Base-by-base conservation (phyloP, 2,113 vertebrate species). In the Crotalus helleri region DNA sequence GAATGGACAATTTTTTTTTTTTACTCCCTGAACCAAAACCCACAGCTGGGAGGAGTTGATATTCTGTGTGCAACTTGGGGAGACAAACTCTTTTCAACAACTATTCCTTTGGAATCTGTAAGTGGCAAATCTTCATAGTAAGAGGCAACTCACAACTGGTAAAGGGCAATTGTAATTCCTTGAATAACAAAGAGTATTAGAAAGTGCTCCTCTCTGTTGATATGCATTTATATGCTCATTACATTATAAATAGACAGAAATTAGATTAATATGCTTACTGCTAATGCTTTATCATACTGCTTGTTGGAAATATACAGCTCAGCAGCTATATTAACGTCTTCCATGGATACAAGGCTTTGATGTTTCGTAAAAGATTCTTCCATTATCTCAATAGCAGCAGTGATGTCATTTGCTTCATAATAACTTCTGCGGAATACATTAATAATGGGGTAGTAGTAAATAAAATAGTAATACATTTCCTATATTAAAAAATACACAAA, bases 311-410 rank as follows among this genome's bases (percentile, higher is more conserved):
- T 99, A 92, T 98, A 98, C 0, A 99, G 98, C 69, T 99, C 99
- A 2, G 99, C 98, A 4, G 99, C 98, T 92, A 99, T 99, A 96
- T 99, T 99, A 59, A 99, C 97, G 90, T 99, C 98, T 96, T 99
- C 99, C 96, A 98, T 98, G 0, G 98, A 98, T 85, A 99, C 98
- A 2, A 99, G 97, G 94, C 94, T 96, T 6, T 98, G 98, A 96
- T 99, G 98, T 74, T 99, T 98, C 3, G 85, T 92, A 93, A 99
- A 98, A 55, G 98, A 99, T 95, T 99, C 99, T 93, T 99, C 98
- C 39, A 99, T 98, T 69, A 99, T 98, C 26, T 98, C 98, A 91
- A 99, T 98, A 87, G 99, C 99, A 33, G 99, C 98, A 4, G 97
- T 91, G 91, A 99, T 97, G 94, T 99, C 99, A 39, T 97, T 99